Percentiles rank a stretch among this genome's conserved stretches.
Evolutionary conservation across 1,140 invertebrate genomes (phyloP).

Genomic region (Tetramorium parvispinum): DNA sequence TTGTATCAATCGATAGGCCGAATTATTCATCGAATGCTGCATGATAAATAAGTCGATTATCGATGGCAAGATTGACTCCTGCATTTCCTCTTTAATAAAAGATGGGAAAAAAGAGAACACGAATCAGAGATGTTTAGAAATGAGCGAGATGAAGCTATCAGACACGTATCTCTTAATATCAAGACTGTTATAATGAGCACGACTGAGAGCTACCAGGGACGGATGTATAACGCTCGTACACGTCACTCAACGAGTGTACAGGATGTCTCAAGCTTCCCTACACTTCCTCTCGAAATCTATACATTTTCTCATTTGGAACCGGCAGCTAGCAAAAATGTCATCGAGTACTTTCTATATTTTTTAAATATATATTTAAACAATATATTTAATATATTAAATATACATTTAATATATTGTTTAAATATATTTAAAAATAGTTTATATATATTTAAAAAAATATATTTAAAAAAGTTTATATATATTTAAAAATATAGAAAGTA

Average conservation of each 20-base stretch:
- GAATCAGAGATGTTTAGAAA: background rate
- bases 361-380: background rate
- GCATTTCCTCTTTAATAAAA: constrained; percentile 11
- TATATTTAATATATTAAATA: no score
- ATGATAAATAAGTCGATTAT: constrained; percentile 35
- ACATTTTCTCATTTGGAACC: background rate
- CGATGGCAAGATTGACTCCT: constrained; percentile 17
- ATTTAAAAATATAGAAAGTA: no score
- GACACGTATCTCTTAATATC: background rate
- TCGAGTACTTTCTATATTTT: background rate
- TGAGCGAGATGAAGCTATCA: constrained; percentile 3
- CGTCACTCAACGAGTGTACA: constrained; percentile 2
- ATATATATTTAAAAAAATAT: no score
- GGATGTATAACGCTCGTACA: background rate
- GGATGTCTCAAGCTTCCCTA: constrained; percentile 6
- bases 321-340: background rate
- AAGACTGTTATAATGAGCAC: constrained; percentile 46
- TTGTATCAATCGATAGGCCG: constrained; percentile 22
- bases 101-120: background rate
- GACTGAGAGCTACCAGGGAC: constrained; percentile 27
- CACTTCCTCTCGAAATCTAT: background rate
- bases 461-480: no score
- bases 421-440: no score
- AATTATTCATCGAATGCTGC: constrained; percentile 27
- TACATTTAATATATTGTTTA: no score